phyloP scores from a whole-genome alignment of 2,113 vertebrate species.

The Nestor notabilis region DNA sequence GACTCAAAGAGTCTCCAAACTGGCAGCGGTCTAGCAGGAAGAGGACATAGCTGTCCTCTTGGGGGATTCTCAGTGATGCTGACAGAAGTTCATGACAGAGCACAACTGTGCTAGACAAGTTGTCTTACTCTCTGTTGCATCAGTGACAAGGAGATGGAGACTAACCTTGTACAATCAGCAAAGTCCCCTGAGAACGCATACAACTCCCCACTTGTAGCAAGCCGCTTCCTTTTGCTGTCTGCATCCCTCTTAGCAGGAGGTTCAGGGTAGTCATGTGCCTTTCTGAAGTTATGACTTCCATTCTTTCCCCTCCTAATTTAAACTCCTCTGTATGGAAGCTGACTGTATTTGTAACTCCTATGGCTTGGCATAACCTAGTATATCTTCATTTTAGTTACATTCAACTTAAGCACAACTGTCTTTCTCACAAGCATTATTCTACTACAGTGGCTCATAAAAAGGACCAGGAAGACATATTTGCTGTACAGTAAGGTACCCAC shows the following conservation, averaged over 20 bases:
- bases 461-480: neutral
- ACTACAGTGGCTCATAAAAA: neutral
- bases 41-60: neutral
- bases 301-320: neutral
- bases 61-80: neutral
- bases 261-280: neutral
- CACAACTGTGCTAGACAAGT: accelerated
- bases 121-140: neutral
- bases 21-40: neutral
- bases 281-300: neutral
- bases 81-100: neutral
- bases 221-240: neutral
- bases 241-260: neutral
- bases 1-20: neutral
- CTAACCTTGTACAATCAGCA: neutral
- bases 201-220: neutral
- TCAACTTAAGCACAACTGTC: neutral
- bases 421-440: neutral
- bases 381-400: neutral
- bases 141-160: neutral
- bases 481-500: neutral
- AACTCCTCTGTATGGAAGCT: neutral
- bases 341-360: neutral
- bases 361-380: accelerated
- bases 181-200: neutral